phyloP scores from a whole-genome alignment of 2,888 invertebrate genomes.

The Eledona agricola region DNA sequence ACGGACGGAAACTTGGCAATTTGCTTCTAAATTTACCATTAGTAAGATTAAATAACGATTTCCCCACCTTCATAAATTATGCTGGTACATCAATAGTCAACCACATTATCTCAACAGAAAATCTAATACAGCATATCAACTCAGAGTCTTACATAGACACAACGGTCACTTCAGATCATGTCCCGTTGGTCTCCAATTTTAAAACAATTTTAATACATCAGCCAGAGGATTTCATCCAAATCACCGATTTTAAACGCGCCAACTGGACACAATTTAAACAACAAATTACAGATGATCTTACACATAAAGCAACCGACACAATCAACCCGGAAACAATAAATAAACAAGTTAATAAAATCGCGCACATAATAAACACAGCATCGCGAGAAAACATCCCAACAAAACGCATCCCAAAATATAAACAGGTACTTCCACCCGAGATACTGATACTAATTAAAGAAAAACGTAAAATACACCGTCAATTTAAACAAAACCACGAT shows the following conservation, averaged over 20 bases:
- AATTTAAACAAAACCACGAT: constrained; percentile 2
- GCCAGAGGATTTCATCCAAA: not conserved
- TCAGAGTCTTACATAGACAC: constrained; percentile 14
- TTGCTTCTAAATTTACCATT: too few relatives aligned
- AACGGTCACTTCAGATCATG: constrained; percentile 26
- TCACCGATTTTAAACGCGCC: constrained; percentile 6
- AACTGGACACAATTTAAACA: too few relatives aligned
- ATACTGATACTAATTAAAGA: constrained; percentile 15
- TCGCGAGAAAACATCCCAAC: not conserved
- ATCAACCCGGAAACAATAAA: constrained; percentile 4
- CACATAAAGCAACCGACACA: too few relatives aligned
- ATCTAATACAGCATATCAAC: constrained; percentile 2
- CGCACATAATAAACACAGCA: not conserved
- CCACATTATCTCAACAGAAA: constrained; percentile 18
- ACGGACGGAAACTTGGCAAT: too few relatives aligned
- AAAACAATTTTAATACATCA: not conserved
- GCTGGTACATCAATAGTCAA: constrained; percentile 13
- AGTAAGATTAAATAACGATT: too few relatives aligned
- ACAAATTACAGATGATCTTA: too few relatives aligned
- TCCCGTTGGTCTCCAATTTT: constrained; percentile 3
- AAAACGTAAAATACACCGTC: constrained; percentile 6
- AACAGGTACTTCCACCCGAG: not conserved
- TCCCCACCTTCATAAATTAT: constrained; percentile 14
- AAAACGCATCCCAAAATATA: constrained; percentile 4
- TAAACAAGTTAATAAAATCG: not conserved